These are phyloP conservation scores for Mythimna loreyi DNA, from an alignment of 2,888 invertebrate species.

Conservation along the genomic window DNA sequence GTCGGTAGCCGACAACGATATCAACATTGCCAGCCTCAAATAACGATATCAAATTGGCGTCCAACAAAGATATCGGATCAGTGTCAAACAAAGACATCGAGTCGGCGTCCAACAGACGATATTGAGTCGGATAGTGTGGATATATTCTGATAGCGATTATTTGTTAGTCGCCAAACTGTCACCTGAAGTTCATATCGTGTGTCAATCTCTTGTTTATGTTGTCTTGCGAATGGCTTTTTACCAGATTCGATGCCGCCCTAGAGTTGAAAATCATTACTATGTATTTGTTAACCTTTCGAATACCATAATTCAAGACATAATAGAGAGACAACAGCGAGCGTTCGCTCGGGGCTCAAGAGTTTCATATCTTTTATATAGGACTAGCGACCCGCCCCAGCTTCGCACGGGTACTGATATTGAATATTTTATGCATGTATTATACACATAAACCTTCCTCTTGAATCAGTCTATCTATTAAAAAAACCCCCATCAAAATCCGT, in stretches of 20 bases:
- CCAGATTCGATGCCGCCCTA: constrained; percentile 74
- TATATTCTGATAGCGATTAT: not conserved
- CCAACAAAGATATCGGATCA: not conserved
- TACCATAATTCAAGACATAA: no score
- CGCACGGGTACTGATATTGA: no score
- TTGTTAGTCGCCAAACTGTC: constrained; percentile 62
- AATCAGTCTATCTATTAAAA: no score
- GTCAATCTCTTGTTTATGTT: constrained; percentile 81
- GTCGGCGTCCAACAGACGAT: not conserved
- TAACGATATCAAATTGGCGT: not conserved
- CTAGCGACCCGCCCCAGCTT: no score
- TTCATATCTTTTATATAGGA: no score
- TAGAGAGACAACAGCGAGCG: no score
- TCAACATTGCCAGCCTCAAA: not conserved
- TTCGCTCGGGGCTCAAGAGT: no score
- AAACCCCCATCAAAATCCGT: no score
- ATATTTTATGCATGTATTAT: no score
- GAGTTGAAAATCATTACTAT: constrained; percentile 60
- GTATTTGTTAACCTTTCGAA: no score
- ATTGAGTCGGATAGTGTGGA: constrained; percentile 16
- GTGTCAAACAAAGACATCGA: not conserved
- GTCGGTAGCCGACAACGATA: not conserved
- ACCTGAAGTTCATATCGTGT: constrained; percentile 76
- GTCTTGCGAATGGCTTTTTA: constrained; percentile 87
- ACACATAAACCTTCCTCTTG: no score